Evolutionary conservation across 2,113 vertebrate species (phyloP).

Genomic region (Coryphaenoides rupestris): DNA sequence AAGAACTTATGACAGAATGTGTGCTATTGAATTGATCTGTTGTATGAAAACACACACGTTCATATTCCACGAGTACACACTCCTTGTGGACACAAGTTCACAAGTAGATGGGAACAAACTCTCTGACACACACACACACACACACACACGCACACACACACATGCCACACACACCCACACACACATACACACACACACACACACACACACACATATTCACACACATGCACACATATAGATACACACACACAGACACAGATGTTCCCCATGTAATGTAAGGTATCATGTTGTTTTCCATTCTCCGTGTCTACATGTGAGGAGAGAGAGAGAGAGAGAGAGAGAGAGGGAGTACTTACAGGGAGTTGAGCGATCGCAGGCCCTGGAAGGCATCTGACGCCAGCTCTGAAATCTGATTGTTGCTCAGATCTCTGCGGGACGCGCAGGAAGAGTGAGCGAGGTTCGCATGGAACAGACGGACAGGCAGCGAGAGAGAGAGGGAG

Average conservation of each 20-base stretch:
- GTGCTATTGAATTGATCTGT: no score
- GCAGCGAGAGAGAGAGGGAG: neutral
- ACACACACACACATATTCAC: neutral
- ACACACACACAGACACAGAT: neutral
- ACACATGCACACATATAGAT: neutral
- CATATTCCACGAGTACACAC: no score
- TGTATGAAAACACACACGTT: no score
- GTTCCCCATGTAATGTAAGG: neutral
- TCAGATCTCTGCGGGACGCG: slow-evolving; percentile 82
- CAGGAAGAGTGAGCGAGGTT: slow-evolving; percentile 6
- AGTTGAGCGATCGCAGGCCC: slow-evolving; percentile 95
- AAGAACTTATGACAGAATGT: no score
- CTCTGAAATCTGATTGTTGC: slow-evolving; percentile 98
- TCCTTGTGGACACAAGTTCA: no score
- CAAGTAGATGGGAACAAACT: no score
- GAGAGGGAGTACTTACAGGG: slow-evolving; percentile 81
- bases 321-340: neutral
- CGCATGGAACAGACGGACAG: neutral
- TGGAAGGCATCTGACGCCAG: slow-evolving; percentile 93
- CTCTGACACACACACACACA: neutral
- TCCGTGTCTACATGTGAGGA: neutral
- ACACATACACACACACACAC: neutral
- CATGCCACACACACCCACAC: slow-evolving; percentile 1
- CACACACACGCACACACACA: neutral
- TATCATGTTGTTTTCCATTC: neutral